phyloP scores from a whole-genome alignment of 2,113 vertebrate species.

The Jacana jacana region DNA sequence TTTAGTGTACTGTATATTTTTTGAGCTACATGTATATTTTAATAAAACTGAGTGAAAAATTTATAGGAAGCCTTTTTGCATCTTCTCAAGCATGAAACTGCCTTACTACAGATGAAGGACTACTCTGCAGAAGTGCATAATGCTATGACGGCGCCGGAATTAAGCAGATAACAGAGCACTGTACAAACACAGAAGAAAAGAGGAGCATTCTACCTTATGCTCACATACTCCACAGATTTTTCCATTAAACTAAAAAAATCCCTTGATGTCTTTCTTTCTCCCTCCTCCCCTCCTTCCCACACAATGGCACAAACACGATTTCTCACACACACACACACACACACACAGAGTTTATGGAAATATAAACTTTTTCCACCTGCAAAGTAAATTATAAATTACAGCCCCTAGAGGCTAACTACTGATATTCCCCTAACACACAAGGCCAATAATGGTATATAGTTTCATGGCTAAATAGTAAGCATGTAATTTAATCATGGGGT shows the following conservation, averaged over 20 bases:
- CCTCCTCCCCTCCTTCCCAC: not conserved
- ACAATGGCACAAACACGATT: not conserved
- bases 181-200: not conserved
- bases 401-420: not conserved
- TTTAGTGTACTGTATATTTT: constrained; percentile 7
- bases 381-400: constrained; percentile 27
- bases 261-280: not conserved
- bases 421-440: not conserved
- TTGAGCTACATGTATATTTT: constrained; percentile 57
- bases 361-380: constrained; percentile 28
- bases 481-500: constrained; percentile 32
- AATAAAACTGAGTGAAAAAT: constrained; percentile 50
- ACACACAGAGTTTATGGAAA: not conserved
- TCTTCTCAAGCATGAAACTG: constrained; percentile 52
- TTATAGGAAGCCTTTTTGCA: constrained; percentile 47
- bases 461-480: not conserved
- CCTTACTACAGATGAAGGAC: constrained; percentile 14
- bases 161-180: not conserved
- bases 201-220: not conserved
- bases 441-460: not conserved
- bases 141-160: not conserved
- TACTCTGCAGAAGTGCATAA: not conserved
- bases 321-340: not conserved
- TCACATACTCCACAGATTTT: not conserved
- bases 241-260: not conserved